Percentiles rank a stretch among this genome's conserved stretches.
Evolutionary conservation across 2,888 invertebrate species (phyloP).

Genomic region (Deilephila elpenor): DNA sequence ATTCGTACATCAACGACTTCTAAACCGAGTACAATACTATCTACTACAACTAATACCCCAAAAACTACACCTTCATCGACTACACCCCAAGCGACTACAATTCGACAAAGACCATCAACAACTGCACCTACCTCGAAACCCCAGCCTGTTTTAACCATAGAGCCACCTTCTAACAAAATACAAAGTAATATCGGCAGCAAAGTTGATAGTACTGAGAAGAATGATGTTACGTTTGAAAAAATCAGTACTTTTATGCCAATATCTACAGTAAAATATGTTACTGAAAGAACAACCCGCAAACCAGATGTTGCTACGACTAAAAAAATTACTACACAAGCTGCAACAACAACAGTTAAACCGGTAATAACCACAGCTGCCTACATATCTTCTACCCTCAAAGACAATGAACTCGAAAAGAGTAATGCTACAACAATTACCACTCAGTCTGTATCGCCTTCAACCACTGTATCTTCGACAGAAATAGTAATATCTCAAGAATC

Average conservation of each 20-base stretch:
- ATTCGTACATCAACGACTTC: constrained; percentile 41
- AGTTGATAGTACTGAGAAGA: constrained; percentile 55
- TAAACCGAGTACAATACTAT: constrained; percentile 34
- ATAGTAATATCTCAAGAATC: constrained; percentile 52
- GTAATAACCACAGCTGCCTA: constrained; percentile 42
- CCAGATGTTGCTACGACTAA: constrained; percentile 48
- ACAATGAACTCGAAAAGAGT: constrained; percentile 57
- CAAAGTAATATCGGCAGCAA: constrained; percentile 43
- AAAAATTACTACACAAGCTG: constrained; percentile 34
- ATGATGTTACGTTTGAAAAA: constrained; percentile 57
- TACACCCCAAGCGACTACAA: constrained; percentile 41
- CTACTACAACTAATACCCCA: constrained; percentile 33
- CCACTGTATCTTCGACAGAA: constrained; percentile 68
- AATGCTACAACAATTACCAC: constrained; percentile 75
- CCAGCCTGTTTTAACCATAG: constrained; percentile 24
- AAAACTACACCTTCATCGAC: constrained; percentile 42
- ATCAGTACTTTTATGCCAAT: constrained; percentile 68
- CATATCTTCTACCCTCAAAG: constrained; percentile 45
- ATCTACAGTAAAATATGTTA: constrained; percentile 62
- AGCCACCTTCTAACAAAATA: constrained; percentile 33
- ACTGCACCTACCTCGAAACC: constrained; percentile 33
- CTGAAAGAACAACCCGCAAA: constrained; percentile 58
- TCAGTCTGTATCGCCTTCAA: constrained; percentile 76
- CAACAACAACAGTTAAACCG: constrained; percentile 45
- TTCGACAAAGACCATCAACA: constrained; percentile 36